Base-by-base conservation (phyloP, 2,888 invertebrate species). In the Drosophila ezoana region DNA sequence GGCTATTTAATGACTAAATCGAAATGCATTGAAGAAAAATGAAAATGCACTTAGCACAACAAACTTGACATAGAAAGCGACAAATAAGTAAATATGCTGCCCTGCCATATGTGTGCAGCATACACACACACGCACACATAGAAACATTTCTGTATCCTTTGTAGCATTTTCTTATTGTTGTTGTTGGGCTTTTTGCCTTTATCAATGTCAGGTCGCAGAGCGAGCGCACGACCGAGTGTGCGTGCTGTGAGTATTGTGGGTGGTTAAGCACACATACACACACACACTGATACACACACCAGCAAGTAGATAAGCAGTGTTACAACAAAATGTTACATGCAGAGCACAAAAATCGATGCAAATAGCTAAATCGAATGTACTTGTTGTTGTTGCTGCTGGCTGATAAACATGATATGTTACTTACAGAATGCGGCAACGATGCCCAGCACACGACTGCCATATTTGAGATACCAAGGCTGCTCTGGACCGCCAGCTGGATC, bases 401-500 rank as follows among this genome's bases (percentile, higher is more conserved):
- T 57, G 45, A 47, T 28, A 38, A 32, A 41, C 18, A 45, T 48
- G 14, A 14, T 16, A 40, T 57, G 18, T 20, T 77, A 95, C 96
- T 94, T 93, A 97, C 97, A 94, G 92, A 96, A 94, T 92, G 97
- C 95, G 91, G 96, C 97, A 91, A 96, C 95, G 79, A 96, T 96
- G 76, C 97, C 98, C 86, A 97, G 93, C 79, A 95, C 95, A 90
- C 97, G 94, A 83, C 96, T 96, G 91, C 95, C 96, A 93, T 96
- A 97, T 93, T 96, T 97, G 94, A 97, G 94, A 95, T 96, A 97
- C 97, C 96, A 97, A 80, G 97, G 96, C 81, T 96, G 96, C 92
- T 97, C 97, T 93, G 95, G 95, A 80, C 95, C 94, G 76, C 93
- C 94, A 87, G 95, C 94, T 92, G 96, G 96, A 65, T 90, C 95